Percentiles rank a stretch among this genome's conserved stretches.
phyloP scores from a whole-genome alignment of 1,140 invertebrate species.

The Procambarus virginalis region DNA sequence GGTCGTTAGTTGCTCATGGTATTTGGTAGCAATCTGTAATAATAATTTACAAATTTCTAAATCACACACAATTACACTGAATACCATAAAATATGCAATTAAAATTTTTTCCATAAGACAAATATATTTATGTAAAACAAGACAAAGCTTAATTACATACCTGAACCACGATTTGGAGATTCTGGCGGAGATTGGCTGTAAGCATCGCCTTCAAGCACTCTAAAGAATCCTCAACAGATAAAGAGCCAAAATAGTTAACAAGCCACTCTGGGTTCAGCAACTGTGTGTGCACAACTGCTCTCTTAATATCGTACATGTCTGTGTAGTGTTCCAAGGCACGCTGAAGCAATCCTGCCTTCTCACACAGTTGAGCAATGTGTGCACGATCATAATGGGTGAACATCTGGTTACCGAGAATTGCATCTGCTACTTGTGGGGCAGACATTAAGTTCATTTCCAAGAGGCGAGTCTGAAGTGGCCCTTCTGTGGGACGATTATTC shows the following conservation, averaged over 20 bases:
- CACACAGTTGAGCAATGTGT: conserved; percentile 98
- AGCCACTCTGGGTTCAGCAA: conserved; percentile 97
- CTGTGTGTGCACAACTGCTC: conserved; percentile 98
- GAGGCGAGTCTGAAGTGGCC: conserved; percentile 95
- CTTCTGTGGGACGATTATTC: conserved; percentile 96
- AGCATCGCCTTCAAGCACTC: conserved; percentile 99
- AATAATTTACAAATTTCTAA: too few relatives aligned
- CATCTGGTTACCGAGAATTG: conserved; percentile 99
- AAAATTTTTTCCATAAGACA: neutral
- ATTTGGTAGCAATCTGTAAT: conserved; percentile 95
- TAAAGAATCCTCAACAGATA: conserved; percentile 98
- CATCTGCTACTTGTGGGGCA: conserved; percentile 99
- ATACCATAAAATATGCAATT: too few relatives aligned
- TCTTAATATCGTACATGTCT: conserved; percentile 99
- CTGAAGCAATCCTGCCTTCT: conserved; percentile 97
- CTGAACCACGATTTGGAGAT: conserved; percentile 82
- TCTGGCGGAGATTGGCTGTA: conserved; percentile 97
- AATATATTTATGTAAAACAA: neutral
- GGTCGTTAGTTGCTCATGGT: conserved; percentile 98
- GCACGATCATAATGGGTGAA: conserved; percentile 99
- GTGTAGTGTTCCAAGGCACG: conserved; percentile 94
- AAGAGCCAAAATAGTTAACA: conserved; percentile 98
- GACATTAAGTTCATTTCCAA: conserved; percentile 99
- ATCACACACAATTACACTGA: too few relatives aligned
- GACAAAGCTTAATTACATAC: neutral